Evolutionary conservation across 1,140 invertebrate species (phyloP).

Genomic region (Atta colombica): DNA sequence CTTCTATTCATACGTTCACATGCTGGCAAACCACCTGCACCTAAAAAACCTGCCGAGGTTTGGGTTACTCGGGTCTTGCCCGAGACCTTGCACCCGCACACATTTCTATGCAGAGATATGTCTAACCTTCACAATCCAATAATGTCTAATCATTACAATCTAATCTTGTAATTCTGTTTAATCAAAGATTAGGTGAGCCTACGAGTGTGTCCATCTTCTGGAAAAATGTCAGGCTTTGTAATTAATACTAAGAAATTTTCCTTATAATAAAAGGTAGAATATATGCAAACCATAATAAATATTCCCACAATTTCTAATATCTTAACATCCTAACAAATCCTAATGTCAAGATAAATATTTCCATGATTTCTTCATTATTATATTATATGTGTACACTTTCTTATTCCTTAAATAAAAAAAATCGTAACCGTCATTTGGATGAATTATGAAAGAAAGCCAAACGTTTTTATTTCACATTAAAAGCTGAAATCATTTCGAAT

Average conservation of each 20-base stretch:
- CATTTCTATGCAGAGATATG: neutral
- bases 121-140: too few species aligned
- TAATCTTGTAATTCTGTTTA: neutral
- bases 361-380: neutral
- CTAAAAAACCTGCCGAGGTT: constrained; percentile 71
- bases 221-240: neutral
- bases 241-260: neutral
- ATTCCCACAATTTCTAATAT: neutral
- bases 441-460: constrained; percentile 1
- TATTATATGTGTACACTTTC: neutral
- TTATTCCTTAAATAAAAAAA: neutral
- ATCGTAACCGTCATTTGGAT: too few species aligned
- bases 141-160: constrained; percentile 35
- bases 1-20: constrained; percentile 68
- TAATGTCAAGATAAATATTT: neutral
- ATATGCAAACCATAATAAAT: neutral
- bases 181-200: neutral
- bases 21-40: constrained; percentile 71
- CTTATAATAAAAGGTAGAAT: neutral
- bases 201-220: neutral
- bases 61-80: constrained; percentile 62
- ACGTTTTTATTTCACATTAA: neutral
- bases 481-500: neutral
- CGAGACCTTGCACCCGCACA: constrained; percentile 38
- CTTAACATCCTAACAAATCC: too few species aligned